Conservation (phyloP, 2,797 vertebrate genomes). For the Gymnopithys bicolor region DNA sequence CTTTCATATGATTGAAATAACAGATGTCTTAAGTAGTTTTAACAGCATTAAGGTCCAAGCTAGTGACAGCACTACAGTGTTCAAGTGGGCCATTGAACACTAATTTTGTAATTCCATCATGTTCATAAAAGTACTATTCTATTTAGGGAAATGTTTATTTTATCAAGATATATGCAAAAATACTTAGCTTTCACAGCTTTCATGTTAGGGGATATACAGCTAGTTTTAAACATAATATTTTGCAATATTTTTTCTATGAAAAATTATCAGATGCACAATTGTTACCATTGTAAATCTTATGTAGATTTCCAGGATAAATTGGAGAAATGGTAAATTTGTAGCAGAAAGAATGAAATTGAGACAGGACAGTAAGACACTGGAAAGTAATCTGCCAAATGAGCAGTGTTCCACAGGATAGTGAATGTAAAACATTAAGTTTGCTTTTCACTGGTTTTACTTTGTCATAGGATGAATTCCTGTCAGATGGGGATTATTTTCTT, state of each 20-base stretch:
- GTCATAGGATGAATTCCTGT: neutral
- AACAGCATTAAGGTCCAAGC: neutral
- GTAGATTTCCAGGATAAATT: neutral
- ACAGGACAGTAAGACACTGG: neutral
- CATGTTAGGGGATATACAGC: neutral
- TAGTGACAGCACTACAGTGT: neutral
- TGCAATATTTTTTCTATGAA: constrained; percentile 20
- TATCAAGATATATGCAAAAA: neutral
- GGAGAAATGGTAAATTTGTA: neutral
- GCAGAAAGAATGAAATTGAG: neutral
- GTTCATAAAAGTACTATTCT: neutral
- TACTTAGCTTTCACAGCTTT: neutral
- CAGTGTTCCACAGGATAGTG: neutral
- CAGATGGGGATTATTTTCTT: neutral
- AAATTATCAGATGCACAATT: neutral
- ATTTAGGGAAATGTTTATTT: neutral
- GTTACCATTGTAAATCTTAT: neutral
- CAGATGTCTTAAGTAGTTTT: constrained; percentile 1
- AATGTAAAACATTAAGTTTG: neutral
- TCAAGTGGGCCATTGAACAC: neutral
- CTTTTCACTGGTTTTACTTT: neutral
- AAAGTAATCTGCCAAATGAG: neutral
- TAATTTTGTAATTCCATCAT: neutral
- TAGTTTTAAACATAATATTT: constrained; percentile 14
- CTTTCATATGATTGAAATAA: neutral